Evolutionary conservation across 2,797 vertebrate species (phyloP).

Genomic region (Distichodus sexfasciatus): DNA sequence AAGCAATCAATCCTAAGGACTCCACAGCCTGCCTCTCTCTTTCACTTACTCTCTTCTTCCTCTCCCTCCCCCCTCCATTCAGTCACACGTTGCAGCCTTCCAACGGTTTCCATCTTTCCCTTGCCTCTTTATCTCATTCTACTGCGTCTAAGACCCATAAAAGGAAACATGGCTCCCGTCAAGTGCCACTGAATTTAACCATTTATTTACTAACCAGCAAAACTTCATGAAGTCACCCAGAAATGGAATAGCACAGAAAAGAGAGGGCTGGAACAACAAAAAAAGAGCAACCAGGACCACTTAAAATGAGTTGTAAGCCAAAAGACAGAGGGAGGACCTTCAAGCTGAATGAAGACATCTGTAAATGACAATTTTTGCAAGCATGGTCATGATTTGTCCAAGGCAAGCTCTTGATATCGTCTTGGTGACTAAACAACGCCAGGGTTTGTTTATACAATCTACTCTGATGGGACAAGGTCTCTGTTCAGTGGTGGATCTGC

Average conservation of each 20-base stretch:
- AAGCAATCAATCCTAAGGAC: constrained; percentile 42
- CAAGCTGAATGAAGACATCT: background rate
- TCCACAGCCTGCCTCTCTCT: constrained; percentile 48
- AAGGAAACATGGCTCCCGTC: constrained; percentile 66
- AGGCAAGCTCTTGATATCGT: constrained; percentile 48
- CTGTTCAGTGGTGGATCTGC: constrained; percentile 6
- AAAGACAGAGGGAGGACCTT: background rate
- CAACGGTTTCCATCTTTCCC: background rate
- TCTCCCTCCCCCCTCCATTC: constrained; percentile 12
- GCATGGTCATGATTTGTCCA: constrained; percentile 9
- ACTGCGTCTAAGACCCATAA: constrained; percentile 66
- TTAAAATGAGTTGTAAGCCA: background rate
- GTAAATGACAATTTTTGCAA: background rate
- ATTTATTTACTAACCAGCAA: constrained; percentile 43
- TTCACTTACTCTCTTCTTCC: constrained; percentile 25
- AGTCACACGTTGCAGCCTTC: constrained; percentile 17
- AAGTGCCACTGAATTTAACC: constrained; percentile 60
- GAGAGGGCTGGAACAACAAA: constrained; percentile 1
- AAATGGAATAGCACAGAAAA: background rate
- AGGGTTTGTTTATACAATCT: constrained; percentile 46
- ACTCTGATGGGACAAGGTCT: constrained; percentile 51
- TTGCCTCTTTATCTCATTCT: constrained; percentile 43
- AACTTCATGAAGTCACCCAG: constrained; percentile 13
- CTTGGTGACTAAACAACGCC: constrained; percentile 56
- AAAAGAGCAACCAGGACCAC: constrained; percentile 11